These are phyloP conservation scores for Osedax fenrisi DNA, from an alignment of 2,888 invertebrate genomes.

Conservation along the genomic window DNA sequence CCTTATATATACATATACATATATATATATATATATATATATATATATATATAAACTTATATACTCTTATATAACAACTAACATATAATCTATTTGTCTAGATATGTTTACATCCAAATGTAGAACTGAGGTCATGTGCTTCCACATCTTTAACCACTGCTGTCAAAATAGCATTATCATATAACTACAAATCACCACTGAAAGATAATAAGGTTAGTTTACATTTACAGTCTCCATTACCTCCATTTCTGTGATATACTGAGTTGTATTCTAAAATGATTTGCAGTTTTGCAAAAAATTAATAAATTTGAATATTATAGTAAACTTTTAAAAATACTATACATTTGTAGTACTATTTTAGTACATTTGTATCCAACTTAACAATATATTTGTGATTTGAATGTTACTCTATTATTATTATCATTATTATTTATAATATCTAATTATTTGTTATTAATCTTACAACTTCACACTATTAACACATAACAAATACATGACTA, in stretches of 20 bases:
- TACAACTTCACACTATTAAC: neutral
- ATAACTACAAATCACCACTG: neutral
- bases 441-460: neutral
- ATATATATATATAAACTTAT: neutral
- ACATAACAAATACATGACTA: neutral
- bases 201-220: neutral
- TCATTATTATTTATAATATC: neutral
- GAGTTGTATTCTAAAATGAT: too few relatives aligned
- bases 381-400: too few relatives aligned
- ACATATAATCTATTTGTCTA: neutral
- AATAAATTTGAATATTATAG: too few relatives aligned
- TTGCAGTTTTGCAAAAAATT: too few relatives aligned
- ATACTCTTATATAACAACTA: neutral
- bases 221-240: too few relatives aligned
- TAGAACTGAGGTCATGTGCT: neutral
- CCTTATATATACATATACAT: neutral
- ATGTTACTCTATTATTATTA: too few relatives aligned
- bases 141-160: neutral
- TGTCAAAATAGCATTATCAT: neutral
- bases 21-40: neutral
- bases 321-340: too few relatives aligned
- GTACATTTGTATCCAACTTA: too few relatives aligned
- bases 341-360: too few relatives aligned
- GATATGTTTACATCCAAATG: neutral
- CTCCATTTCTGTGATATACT: too few relatives aligned